Evolutionary conservation across 2,113 vertebrate species (phyloP), one percentile per base, ranked within the genome.

Genomic region (Chrysochloris asiatica): DNA sequence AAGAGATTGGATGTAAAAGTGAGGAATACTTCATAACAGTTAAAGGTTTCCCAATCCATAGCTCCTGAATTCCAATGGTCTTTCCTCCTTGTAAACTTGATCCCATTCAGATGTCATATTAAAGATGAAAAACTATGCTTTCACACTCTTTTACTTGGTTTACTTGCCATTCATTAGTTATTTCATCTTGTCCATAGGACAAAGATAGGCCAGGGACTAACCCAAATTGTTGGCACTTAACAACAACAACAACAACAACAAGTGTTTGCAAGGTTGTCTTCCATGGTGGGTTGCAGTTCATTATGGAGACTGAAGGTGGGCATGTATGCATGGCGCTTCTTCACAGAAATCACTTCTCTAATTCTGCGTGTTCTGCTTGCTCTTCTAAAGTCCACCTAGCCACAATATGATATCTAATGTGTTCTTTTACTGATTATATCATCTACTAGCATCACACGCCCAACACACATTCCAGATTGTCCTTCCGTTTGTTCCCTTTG

Each of bases 91-190:
- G 24, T 30, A 43, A 30, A 89, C 30, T 83, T 45, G 59, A 67
- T 54, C 24, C 14, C 71, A 73, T 47, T 85, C 50, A 41, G 71
- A 52, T 48, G 43, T 19, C 43, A 63, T 73, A 21, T 86, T 86
- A 43, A 90, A 83, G 24, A 67, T 61, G 43, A 84, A 65, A 77
- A 61, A 52, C 43, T 88, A 52, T 47, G 36, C 69, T 92, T 75
- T 43, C 21, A 61, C n/a, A 77, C 6, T 81, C 28, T 50, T 94
- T 90, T 89, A 54, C 73, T 92, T 73, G 63, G 24, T 65, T 88
- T 47, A 36, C 8, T 61, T 22, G 63, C 4, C 38, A 90, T 67
- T 81, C 26, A 50, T 67, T 50, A 59, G 48, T 47, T 88, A 38
- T 85, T 86, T 86, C 16, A 79, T 19, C 14, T 59, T 78, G 52